These are phyloP conservation scores for Corapipo altera DNA, from an alignment of 2,113 vertebrate species.

Conservation along the genomic window DNA sequence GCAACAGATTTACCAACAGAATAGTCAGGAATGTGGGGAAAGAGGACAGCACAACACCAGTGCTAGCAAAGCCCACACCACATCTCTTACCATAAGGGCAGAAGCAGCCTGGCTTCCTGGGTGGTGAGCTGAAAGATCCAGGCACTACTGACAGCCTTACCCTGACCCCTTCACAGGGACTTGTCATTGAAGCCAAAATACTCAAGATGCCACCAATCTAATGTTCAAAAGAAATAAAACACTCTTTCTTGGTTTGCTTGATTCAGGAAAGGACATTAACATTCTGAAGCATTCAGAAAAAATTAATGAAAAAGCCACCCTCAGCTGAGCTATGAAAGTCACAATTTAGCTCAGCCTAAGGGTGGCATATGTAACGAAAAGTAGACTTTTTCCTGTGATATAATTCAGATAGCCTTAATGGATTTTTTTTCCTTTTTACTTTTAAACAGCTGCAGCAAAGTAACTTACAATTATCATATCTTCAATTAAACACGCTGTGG, in stretches of 20 bases:
- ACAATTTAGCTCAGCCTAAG: conserved; percentile 29
- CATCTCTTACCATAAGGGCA: background rate
- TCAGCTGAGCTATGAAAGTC: background rate
- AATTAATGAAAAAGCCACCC: background rate
- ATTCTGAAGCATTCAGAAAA: conserved; percentile 3
- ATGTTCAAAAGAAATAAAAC: background rate
- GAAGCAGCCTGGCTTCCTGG: background rate
- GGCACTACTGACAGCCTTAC: background rate
- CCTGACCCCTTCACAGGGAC: background rate
- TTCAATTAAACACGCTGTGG: conserved; percentile 47
- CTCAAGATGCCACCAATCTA: background rate
- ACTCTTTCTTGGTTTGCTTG: background rate
- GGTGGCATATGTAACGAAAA: conserved; percentile 14
- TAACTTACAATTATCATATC: conserved; percentile 27
- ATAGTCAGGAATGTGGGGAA: background rate
- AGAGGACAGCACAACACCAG: background rate
- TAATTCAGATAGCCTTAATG: conserved; percentile 23
- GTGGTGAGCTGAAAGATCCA: background rate
- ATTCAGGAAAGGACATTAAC: background rate
- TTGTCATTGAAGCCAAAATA: background rate
- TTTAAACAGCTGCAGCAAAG: conserved; percentile 38
- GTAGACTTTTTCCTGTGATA: background rate
- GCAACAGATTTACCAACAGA: background rate
- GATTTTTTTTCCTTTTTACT: background rate
- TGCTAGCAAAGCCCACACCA: fast-evolving